Evolutionary conservation across 2,888 invertebrate genomes (phyloP).

Genomic region (Unio delphinus): DNA sequence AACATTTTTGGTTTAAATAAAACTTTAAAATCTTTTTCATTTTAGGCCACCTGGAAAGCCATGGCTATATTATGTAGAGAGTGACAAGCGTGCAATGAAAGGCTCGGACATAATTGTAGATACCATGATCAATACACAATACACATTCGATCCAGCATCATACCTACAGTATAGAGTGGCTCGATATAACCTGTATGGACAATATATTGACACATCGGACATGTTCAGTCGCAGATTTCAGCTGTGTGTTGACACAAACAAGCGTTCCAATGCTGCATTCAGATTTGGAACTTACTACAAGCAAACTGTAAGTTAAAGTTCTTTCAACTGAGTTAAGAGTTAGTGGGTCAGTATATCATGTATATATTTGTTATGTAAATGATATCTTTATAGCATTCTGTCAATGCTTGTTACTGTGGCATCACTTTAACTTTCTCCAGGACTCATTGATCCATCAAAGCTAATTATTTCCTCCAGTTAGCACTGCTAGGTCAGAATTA

Average conservation of each 20-base stretch:
- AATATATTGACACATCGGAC: conserved; percentile 63
- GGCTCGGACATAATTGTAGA: conserved; percentile 46
- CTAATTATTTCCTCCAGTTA: too few species aligned
- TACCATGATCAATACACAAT: conserved; percentile 48
- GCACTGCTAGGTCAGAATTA: too few species aligned
- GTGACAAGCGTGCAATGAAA: conserved; percentile 6
- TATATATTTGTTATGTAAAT: neutral
- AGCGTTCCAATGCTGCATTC: conserved; percentile 66
- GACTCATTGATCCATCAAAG: too few species aligned
- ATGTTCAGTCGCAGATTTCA: conserved; percentile 67
- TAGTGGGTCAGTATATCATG: neutral
- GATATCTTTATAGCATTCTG: too few species aligned
- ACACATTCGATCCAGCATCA: conserved; percentile 53
- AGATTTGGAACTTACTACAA: conserved; percentile 69
- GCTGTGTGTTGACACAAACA: conserved; percentile 64
- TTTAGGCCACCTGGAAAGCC: conserved; percentile 55
- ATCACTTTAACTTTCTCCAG: too few species aligned
- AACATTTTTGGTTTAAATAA: neutral
- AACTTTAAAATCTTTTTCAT: neutral
- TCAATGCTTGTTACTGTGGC: too few species aligned
- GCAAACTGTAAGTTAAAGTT: conserved; percentile 52
- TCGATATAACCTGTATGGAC: conserved; percentile 65
- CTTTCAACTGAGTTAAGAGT: too few species aligned
- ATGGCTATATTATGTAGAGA: conserved; percentile 55
- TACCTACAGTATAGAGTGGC: conserved; percentile 63